Evolutionary conservation across 2,888 invertebrate species (phyloP).

Genomic region (Lithophane socia): DNA sequence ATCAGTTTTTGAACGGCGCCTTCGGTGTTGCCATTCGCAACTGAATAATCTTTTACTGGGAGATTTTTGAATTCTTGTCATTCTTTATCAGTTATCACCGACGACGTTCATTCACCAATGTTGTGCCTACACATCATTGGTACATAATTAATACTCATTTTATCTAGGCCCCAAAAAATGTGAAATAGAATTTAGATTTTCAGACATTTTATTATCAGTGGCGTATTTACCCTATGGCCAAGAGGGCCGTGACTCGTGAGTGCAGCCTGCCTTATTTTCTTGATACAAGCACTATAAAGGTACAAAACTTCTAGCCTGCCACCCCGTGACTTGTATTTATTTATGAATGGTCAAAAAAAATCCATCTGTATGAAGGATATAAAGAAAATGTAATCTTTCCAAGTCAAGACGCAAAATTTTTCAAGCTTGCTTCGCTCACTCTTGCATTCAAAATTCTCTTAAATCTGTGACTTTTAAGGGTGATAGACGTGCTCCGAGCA

Average conservation of each 20-base stretch:
- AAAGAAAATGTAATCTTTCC: not conserved
- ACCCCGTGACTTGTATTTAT: too few relatives aligned
- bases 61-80: not conserved
- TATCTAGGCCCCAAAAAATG: not conserved
- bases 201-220: not conserved
- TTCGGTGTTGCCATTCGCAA: constrained; percentile 8
- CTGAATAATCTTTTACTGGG: not conserved
- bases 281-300: not conserved
- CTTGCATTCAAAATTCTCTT: too few relatives aligned
- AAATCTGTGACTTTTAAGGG: too few relatives aligned
- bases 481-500: too few relatives aligned
- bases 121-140: not conserved
- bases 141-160: too few relatives aligned
- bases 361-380: not conserved
- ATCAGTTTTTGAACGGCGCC: not conserved
- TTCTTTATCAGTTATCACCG: not conserved
- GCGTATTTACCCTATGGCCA: not conserved
- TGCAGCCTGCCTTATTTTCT: not conserved
- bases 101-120: not conserved
- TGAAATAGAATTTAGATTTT: not conserved
- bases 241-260: not conserved
- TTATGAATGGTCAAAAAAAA: not conserved
- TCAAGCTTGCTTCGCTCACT: not conserved
- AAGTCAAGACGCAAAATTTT: not conserved
- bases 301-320: not conserved